Conservation (phyloP, 1,140 invertebrate genomes). For the Metopolophium dirhodum region DNA sequence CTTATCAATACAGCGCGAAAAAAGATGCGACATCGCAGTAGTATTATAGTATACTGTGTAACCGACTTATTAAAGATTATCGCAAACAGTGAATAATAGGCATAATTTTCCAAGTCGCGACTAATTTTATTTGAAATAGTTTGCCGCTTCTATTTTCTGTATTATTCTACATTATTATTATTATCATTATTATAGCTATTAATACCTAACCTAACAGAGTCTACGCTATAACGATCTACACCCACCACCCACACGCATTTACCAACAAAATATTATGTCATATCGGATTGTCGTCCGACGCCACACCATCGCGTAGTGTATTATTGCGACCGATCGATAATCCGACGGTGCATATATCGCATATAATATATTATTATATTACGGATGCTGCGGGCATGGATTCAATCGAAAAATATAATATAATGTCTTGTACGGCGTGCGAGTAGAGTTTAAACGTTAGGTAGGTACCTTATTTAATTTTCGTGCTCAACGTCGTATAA, state of each 20-base stretch:
- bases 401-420: not conserved
- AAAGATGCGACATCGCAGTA: not conserved
- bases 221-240: not conserved
- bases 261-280: not conserved
- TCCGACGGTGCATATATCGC: not conserved
- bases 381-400: not conserved
- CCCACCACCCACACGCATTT: too few relatives aligned
- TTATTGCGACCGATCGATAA: not conserved
- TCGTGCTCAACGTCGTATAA: not conserved
- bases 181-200: too few relatives aligned
- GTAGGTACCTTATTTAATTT: not conserved
- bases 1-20: not conserved
- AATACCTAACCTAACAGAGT: too few relatives aligned
- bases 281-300: not conserved
- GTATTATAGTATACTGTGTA: too few relatives aligned
- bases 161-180: not conserved
- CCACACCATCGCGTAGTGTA: not conserved
- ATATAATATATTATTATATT: not conserved
- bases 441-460: not conserved
- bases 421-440: not conserved
- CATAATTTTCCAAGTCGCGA: not conserved
- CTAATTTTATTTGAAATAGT: not conserved
- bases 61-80: not conserved
- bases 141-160: not conserved
- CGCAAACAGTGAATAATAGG: not conserved